Evolutionary conservation across 2,113 vertebrate genomes (phyloP), one percentile per base, ranked within the genome.

Genomic region (Gobiocypris rarus): DNA sequence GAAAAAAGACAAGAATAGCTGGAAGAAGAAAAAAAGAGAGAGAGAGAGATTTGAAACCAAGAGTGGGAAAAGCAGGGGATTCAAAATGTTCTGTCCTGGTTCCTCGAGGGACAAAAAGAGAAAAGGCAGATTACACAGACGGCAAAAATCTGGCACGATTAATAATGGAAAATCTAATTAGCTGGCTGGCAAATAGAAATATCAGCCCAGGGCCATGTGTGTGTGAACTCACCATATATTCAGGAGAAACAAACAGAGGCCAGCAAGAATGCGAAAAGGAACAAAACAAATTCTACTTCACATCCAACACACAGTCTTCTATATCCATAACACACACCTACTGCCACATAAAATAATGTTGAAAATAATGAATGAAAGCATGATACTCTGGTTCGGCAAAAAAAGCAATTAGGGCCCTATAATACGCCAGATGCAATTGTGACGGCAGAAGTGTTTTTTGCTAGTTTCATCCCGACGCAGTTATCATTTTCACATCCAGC

Each of bases 161-260:
- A 86, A 61, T 81, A 75, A 91, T 84, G 84, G 86, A 26, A 91
- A 91, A 91, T 89, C 28, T 89, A 88, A 93, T 90, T 87, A 83
- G 54, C 54, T 14, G 56, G 73, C 34, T 45, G 52, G 78, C 28
- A 26, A 83, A 89, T 43, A 87, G 67, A 88, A 83, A 73, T 76
- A 74, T n/a, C 80, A 63, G 56, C 61, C 77, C 34, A 5, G 43
- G 38, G 71, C 70, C 28, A 31, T 59, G 69, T 75, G 41, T 79
- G 54, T 73, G 38, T 74, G 76, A 52, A 43, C 59, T 75, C 41
- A 10, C 61, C 41, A 38, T 59, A 28, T 58, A 71, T 63, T 41
- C 43, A 26, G 28, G 54, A 59, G 61, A 56, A 22, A 76, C 9
- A 26, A 65, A 86, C 15, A 69, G 19, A 28, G 59, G 43, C 48